Evolutionary conservation across 2,113 vertebrate species (phyloP).

Genomic region (Eptesicus fuscus): DNA sequence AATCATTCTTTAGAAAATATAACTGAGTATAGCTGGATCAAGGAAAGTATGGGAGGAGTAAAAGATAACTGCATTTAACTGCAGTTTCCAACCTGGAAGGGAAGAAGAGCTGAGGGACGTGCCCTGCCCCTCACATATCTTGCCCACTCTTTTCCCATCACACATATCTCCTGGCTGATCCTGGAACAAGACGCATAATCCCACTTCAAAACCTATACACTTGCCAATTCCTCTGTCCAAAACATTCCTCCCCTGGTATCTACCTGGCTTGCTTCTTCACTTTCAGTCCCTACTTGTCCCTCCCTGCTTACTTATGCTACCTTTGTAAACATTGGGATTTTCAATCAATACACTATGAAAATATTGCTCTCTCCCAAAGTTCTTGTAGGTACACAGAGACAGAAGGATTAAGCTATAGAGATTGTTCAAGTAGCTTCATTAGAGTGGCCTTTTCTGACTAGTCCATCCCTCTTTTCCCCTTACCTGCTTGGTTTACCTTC

Average conservation of each 20-base stretch:
- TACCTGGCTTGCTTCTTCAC: not conserved
- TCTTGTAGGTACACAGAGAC: not conserved
- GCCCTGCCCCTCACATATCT: too few species aligned
- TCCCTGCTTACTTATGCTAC: not conserved
- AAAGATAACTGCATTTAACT: not conserved
- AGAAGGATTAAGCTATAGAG: not conserved
- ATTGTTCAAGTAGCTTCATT: not conserved
- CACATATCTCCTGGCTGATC: not conserved
- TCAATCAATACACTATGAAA: not conserved
- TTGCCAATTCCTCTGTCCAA: not conserved
- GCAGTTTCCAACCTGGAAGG: not conserved
- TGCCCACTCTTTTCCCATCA: not conserved
- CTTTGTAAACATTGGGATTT: not conserved
- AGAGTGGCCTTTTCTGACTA: not conserved
- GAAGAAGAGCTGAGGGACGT: accelerated
- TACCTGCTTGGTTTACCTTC: not conserved
- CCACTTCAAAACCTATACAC: not conserved
- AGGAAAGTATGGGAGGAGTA: not conserved
- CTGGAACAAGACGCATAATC: not conserved
- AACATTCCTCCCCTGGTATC: not conserved
- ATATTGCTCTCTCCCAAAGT: not conserved
- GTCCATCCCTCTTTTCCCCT: not conserved
- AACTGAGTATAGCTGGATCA: not conserved
- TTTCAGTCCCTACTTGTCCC: not conserved
- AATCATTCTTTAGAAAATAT: not conserved